phyloP scores from a whole-genome alignment of 2,113 vertebrate species.

The Orycteropus afer region DNA sequence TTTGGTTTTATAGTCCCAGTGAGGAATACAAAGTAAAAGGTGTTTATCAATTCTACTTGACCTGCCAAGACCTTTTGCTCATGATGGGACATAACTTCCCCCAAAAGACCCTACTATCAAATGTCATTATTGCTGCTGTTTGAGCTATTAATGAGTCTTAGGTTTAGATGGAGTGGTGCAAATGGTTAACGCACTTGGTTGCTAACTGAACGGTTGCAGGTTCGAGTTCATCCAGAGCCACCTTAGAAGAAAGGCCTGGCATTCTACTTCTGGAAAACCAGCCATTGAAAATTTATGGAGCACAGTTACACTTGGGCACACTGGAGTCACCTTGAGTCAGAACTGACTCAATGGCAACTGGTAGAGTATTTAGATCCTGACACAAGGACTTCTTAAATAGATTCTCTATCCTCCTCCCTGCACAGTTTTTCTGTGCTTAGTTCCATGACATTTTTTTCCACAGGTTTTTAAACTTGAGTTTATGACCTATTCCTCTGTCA shows the following conservation, averaged over 20 bases:
- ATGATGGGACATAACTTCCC: not conserved
- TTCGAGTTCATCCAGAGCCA: too few relatives aligned
- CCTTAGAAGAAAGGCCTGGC: not conserved
- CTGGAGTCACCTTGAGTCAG: not conserved
- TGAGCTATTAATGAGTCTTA: not conserved
- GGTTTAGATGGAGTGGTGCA: not conserved
- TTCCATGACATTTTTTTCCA: not conserved
- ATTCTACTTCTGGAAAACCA: not conserved
- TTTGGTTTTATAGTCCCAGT: too few relatives aligned
- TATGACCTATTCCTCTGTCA: not conserved
- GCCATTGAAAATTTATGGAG: not conserved
- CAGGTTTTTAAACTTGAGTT: not conserved
- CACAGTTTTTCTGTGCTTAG: not conserved
- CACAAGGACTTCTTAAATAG: fast-evolving
- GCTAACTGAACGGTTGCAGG: not conserved
- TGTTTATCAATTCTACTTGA: not conserved
- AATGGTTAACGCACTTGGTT: not conserved
- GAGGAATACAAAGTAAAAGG: not conserved
- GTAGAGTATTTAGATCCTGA: not conserved
- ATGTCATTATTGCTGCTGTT: not conserved
- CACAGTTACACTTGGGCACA: not conserved
- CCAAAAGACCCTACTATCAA: not conserved
- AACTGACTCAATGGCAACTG: not conserved
- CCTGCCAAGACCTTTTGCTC: not conserved
- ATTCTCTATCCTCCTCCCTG: not conserved